Conservation (phyloP, 2,797 vertebrate genomes). For the Poeciliopsis turneri region DNA sequence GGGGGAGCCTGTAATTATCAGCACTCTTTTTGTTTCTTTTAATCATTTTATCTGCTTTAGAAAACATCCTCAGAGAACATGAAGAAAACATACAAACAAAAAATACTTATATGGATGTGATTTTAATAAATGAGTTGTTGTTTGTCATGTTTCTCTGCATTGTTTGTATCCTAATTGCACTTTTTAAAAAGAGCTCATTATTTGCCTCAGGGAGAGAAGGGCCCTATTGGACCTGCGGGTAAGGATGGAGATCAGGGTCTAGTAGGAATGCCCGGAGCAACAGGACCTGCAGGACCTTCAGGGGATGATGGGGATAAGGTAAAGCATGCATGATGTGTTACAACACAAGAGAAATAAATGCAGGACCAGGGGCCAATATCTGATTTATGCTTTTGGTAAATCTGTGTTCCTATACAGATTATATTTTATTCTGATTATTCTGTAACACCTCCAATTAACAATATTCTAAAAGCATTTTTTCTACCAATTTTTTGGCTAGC, state of each 20-base stretch:
- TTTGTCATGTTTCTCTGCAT: neutral
- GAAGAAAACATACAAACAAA: neutral
- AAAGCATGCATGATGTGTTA: slow-evolving; percentile 5
- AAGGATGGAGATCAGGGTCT: slow-evolving; percentile 95
- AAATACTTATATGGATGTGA: neutral
- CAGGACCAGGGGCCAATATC: neutral
- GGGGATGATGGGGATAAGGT: slow-evolving; percentile 99
- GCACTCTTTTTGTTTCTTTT: neutral
- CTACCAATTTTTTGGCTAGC: neutral
- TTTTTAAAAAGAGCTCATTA: neutral
- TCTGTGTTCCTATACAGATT: neutral
- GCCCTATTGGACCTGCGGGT: slow-evolving; percentile 91
- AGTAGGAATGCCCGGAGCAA: slow-evolving; percentile 87
- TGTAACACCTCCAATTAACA: neutral
- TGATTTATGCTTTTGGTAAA: neutral
- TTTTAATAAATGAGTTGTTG: neutral
- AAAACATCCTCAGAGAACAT: neutral
- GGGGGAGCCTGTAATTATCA: slow-evolving; percentile 89
- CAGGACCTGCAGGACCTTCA: slow-evolving; percentile 88
- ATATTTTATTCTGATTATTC: neutral
- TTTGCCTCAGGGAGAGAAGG: slow-evolving; percentile 90
- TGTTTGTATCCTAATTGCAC: neutral
- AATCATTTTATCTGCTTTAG: neutral
- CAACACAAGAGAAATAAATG: neutral
- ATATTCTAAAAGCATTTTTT: neutral